Percentiles rank a stretch among this genome's conserved stretches.
phyloP scores from a whole-genome alignment of 2,113 vertebrate genomes.

The Gavia stellata region DNA sequence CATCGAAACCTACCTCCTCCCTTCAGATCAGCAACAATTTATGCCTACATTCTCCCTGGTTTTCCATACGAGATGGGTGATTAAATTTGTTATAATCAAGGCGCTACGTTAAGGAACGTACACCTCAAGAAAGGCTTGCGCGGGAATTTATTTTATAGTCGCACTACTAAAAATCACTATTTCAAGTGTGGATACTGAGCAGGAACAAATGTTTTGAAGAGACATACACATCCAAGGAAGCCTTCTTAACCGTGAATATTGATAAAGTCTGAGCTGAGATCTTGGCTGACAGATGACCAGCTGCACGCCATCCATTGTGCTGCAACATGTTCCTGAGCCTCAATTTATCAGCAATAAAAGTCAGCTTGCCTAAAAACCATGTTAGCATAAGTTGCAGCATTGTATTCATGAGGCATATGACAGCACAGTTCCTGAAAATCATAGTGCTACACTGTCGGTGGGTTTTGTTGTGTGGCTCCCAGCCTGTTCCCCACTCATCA shows the following conservation, averaged over 20 bases:
- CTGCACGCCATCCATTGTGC: neutral
- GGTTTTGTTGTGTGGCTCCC: neutral
- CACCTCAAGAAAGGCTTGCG: neutral
- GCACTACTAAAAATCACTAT: neutral
- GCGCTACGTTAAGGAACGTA: neutral
- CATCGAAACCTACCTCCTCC: neutral
- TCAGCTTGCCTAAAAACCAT: neutral
- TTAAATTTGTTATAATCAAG: neutral
- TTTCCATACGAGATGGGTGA: neutral
- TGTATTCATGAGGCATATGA: neutral
- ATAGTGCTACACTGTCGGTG: neutral
- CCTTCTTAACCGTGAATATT: neutral
- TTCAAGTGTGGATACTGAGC: neutral
- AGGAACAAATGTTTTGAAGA: neutral
- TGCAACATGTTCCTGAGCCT: neutral
- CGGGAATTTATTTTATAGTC: neutral
- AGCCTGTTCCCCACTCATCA: neutral
- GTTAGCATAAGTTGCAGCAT: neutral
- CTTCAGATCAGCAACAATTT: neutral
- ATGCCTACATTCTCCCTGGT: neutral
- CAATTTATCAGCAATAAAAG: neutral
- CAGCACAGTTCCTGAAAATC: neutral
- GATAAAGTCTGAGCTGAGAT: neutral
- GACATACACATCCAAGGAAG: neutral
- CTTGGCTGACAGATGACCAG: slow-evolving; percentile 26